Evolutionary conservation across 2,113 vertebrate species (phyloP).

Genomic region (Ophiodon elongatus): DNA sequence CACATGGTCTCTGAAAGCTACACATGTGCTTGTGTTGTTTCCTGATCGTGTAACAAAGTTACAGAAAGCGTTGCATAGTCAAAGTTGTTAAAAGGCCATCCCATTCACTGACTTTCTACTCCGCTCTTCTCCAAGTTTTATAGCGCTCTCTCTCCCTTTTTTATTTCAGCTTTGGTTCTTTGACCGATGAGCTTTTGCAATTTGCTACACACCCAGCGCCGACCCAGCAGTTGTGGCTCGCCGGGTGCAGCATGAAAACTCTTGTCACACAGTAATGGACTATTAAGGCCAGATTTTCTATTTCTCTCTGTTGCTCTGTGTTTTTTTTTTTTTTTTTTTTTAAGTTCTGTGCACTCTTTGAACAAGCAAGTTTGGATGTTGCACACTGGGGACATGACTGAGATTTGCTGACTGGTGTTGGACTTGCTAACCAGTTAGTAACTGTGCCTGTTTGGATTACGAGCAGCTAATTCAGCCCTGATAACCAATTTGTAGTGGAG

Average conservation of each 20-base stretch:
- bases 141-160: neutral
- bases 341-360: neutral
- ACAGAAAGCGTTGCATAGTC: constrained; percentile 6
- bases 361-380: constrained; percentile 13
- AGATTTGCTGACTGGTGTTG: constrained; percentile 14
- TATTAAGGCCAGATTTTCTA: constrained; percentile 7
- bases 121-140: constrained; percentile 7
- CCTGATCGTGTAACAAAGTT: neutral
- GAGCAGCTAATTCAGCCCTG: neutral
- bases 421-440: neutral
- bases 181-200: constrained; percentile 30
- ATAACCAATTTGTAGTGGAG: constrained; percentile 15
- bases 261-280: constrained; percentile 39
- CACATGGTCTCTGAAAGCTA: neutral
- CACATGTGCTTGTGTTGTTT: neutral
- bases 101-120: constrained; percentile 14
- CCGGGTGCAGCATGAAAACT: constrained; percentile 27
- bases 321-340: constrained; percentile 32
- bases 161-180: constrained; percentile 18
- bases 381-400: neutral
- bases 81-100: constrained; percentile 21
- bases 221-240: neutral
- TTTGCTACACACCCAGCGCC: constrained; percentile 12
- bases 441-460: neutral
- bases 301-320: neutral